A percentile compares a stretch with the other conserved stretches of the same genome.
phyloP scores from a whole-genome alignment of 2,797 vertebrate genomes.

The Philypnodon macrostomus region DNA sequence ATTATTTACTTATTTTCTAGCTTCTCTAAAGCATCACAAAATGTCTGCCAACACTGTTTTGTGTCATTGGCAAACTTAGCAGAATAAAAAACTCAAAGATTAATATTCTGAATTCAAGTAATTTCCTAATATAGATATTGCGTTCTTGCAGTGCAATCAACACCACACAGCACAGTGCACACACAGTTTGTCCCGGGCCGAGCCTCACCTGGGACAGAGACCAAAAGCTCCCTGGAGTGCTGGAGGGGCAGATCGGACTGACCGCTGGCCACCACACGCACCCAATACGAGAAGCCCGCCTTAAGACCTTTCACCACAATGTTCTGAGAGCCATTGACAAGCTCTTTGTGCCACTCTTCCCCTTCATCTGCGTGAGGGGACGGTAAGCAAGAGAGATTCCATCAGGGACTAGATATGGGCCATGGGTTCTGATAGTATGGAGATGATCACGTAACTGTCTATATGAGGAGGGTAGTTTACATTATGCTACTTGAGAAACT shows the following conservation, averaged over 20 bases:
- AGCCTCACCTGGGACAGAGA: slow-evolving; percentile 94
- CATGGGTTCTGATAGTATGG: slow-evolving; percentile 35
- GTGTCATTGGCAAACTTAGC: too few species aligned
- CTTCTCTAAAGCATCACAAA: too few species aligned
- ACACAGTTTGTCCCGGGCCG: slow-evolving; percentile 19
- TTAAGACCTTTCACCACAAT: slow-evolving; percentile 91
- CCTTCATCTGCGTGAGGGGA: slow-evolving; percentile 87
- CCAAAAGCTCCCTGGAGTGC: slow-evolving; percentile 87
- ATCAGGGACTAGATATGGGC: slow-evolving; percentile 53
- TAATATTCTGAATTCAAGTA: too few species aligned
- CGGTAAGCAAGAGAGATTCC: slow-evolving; percentile 81
- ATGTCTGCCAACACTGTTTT: too few species aligned
- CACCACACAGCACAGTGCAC: slow-evolving; percentile 32
- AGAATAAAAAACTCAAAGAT: too few species aligned
- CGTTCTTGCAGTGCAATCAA: too few species aligned
- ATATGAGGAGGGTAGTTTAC: too few species aligned
- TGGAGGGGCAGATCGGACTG: slow-evolving; percentile 79
- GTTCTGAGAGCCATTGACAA: slow-evolving; percentile 90
- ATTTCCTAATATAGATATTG: too few species aligned
- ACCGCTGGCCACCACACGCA: slow-evolving; percentile 88
- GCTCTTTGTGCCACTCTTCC: slow-evolving; percentile 91
- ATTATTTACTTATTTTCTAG: too few species aligned
- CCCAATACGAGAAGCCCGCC: slow-evolving; percentile 90
- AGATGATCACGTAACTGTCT: slow-evolving; percentile 15
- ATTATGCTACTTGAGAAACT: too few species aligned